phyloP scores from a whole-genome alignment of 2,113 vertebrate genomes.

The Xyrauchen texanus region DNA sequence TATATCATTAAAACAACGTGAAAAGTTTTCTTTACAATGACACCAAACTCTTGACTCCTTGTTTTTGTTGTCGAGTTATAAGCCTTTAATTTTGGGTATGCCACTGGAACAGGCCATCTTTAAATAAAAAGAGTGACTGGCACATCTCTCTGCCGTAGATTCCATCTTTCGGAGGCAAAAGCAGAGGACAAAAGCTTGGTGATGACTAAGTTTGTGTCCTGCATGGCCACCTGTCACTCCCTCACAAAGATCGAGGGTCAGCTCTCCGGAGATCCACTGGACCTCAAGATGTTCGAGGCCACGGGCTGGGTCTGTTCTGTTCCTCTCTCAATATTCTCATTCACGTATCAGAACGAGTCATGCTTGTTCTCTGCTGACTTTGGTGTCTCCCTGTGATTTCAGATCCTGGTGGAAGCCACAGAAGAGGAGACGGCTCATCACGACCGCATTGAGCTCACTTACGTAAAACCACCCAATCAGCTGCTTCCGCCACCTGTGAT shows the following conservation, averaged over 20 bases:
- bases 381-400: conserved; percentile 1
- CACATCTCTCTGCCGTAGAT: conserved; percentile 68
- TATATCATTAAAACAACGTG: too few species aligned
- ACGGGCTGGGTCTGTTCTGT: conserved; percentile 90
- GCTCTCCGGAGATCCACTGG: conserved; percentile 93
- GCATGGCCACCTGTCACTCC: conserved; percentile 98
- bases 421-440: conserved; percentile 97
- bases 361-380: not conserved
- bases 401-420: conserved; percentile 95
- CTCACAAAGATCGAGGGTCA: conserved; percentile 96
- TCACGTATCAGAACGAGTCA: not conserved
- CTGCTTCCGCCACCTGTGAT: conserved; percentile 77
- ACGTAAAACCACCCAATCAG: conserved; percentile 91
- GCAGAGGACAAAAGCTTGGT: conserved; percentile 85
- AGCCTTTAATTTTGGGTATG: too few species aligned
- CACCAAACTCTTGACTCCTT: too few species aligned
- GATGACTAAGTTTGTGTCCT: conserved; percentile 92
- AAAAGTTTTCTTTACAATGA: too few species aligned
- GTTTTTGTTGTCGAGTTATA: too few species aligned
- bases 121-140: not conserved
- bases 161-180: conserved; percentile 85
- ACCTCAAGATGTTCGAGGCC: conserved; percentile 98
- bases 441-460: conserved; percentile 95
- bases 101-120: too few species aligned
- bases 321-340: not conserved